Evolutionary conservation across 1,140 invertebrate species (phyloP), one percentile per base, ranked within the genome.

Genomic region (Rhynchophorus ferrugineus): DNA sequence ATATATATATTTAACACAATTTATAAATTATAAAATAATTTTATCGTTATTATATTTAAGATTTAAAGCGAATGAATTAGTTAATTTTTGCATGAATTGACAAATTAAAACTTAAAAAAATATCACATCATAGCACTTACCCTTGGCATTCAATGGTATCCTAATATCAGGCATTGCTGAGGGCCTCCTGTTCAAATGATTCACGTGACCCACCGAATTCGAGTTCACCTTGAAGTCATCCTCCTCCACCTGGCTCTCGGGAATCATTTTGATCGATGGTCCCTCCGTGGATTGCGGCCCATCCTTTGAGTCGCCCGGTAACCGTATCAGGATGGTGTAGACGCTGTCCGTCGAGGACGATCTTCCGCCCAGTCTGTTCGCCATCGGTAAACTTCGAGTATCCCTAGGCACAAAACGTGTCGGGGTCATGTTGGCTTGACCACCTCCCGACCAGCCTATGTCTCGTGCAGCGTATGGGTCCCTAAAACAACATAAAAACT

Each of bases 261-360:
- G 81, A 60, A 89, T 89, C 87, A 91, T 91, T 66, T 87, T 89
- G 65, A 91, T 91, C 36, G 85, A 89, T 17, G 87, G 82, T 13
- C 71, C 73, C 46, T 71, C 70, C 58, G 66, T 64, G 14, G 65
- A 62, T 3, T 62, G 67, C 51, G 67, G 63, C 64, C 75, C 75
- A 37, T 73, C 68, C 33, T 78, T 76, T 1, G 79, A 79, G 35
- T 71, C 68, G 11, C 63, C 63, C 3, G 91, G 91, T 56, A 96
- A 72, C 59, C 84, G 78, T 57, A 95, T 96, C 49, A 96, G 70
- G 64, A 95, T 95, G 43, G 92, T 95, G 75, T 95, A 95, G 5
- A 95, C 84, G 33, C 82, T 84, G 56, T 86, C 83, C 47, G 77
- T 81, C 19, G 82, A 84, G 8, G 79, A 74, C 2, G 82, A 84